These are phyloP conservation scores for Zaprionus davidi DNA, from an alignment of 1,140 invertebrate species.

Conservation along the genomic window DNA sequence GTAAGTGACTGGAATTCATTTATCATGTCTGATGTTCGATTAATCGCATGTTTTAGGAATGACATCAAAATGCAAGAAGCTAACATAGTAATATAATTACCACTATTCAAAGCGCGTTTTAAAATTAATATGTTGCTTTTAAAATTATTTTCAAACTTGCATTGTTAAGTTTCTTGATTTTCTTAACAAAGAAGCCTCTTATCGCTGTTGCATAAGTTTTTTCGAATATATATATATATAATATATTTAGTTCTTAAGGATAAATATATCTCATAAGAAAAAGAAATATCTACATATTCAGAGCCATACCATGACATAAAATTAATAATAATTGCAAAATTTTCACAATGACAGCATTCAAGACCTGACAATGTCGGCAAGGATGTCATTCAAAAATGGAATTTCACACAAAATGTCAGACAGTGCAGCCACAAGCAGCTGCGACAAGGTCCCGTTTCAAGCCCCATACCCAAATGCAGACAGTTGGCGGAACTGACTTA, in stretches of 20 bases:
- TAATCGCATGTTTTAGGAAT: background rate
- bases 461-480: too few species aligned
- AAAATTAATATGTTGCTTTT: too few species aligned
- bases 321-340: background rate
- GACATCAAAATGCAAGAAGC: background rate
- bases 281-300: background rate
- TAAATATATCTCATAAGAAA: too few species aligned
- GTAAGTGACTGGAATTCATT: conserved; percentile 79
- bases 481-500: background rate
- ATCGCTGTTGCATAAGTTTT: too few species aligned
- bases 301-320: background rate
- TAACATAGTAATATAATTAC: background rate
- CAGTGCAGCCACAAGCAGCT: background rate
- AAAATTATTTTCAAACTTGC: too few species aligned
- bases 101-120: background rate
- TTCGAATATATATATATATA: too few species aligned
- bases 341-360: background rate
- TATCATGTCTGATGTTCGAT: conserved; percentile 66
- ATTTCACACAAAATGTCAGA: background rate
- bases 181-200: too few species aligned
- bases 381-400: background rate
- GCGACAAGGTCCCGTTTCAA: too few species aligned
- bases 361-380: too few species aligned
- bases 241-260: too few species aligned
- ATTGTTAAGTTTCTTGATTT: too few species aligned